These are phyloP conservation scores for Bombus confusus DNA, from an alignment of 1,140 invertebrate species.

Conservation along the genomic window DNA sequence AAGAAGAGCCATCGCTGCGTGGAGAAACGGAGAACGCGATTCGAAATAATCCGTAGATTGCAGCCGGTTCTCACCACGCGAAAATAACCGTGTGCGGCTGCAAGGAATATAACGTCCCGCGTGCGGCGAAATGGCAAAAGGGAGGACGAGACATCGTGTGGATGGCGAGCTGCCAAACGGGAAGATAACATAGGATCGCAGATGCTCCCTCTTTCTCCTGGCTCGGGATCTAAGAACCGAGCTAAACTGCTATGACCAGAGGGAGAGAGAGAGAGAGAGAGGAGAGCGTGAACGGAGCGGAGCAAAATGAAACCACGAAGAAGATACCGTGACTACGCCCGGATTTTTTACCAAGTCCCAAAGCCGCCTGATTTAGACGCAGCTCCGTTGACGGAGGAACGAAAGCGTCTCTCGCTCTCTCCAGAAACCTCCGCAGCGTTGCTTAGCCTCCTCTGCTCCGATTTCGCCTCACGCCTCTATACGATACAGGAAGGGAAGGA, in stretches of 20 bases:
- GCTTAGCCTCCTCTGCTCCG: constrained; percentile 21
- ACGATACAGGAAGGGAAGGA: background rate
- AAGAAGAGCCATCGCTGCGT: too few species aligned
- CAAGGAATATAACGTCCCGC: constrained; percentile 58
- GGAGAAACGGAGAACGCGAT: constrained; percentile 24
- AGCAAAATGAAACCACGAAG: constrained; percentile 12
- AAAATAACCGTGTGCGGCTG: constrained; percentile 60
- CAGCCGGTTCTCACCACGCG: constrained; percentile 42
- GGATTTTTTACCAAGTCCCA: constrained; percentile 58
- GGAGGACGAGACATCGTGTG: constrained; percentile 50
- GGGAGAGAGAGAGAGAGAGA: background rate
- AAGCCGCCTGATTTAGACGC: constrained; percentile 64
- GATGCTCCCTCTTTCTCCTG: constrained; percentile 48
- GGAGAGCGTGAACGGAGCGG: background rate
- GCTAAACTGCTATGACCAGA: background rate
- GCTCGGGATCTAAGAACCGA: constrained; percentile 13
- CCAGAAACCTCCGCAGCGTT: constrained; percentile 19
- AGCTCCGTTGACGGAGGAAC: constrained; percentile 25
- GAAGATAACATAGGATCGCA: constrained; percentile 63
- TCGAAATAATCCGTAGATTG: constrained; percentile 58
- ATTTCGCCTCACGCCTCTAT: background rate
- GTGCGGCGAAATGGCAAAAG: constrained; percentile 62
- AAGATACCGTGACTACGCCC: background rate
- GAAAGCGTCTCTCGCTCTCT: background rate
- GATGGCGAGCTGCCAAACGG: constrained; percentile 63